A percentile compares a stretch with the other conserved stretches of the same genome.
phyloP scores from a whole-genome alignment of 2,888 invertebrate genomes.

The Plebejus anna region DNA sequence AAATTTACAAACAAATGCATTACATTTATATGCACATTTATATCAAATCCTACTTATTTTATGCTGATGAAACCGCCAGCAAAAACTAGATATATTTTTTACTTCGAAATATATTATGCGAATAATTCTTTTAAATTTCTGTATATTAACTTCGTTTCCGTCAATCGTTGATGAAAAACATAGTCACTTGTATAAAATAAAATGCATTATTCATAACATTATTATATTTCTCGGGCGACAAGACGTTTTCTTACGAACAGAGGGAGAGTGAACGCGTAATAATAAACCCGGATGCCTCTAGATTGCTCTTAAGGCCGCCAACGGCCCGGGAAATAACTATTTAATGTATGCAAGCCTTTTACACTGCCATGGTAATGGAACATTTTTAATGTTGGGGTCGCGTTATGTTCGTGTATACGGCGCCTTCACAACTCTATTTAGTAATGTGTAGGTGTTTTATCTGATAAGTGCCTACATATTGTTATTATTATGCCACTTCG shows the following conservation, averaged over 20 bases:
- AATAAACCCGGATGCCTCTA: constrained; percentile 30
- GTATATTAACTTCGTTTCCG: not conserved
- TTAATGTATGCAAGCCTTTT: constrained; percentile 33
- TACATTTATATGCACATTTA: too few relatives aligned
- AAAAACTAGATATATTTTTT: not conserved
- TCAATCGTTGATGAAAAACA: constrained; percentile 7
- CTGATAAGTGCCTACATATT: too few relatives aligned
- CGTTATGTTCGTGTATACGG: constrained; percentile 11
- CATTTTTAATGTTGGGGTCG: constrained; percentile 26
- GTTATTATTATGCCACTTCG: too few relatives aligned
- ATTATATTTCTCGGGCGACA: constrained; percentile 3
- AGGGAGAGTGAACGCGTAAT: constrained; percentile 27
- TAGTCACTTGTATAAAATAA: constrained; percentile 10
- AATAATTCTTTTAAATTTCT: not conserved
- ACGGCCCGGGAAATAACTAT: constrained; percentile 30
- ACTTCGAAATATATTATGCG: not conserved
- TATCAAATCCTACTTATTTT: too few relatives aligned
- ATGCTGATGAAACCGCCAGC: too few relatives aligned
- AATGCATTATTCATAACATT: constrained; percentile 1
- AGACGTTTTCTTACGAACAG: constrained; percentile 25
- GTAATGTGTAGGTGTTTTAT: not conserved
- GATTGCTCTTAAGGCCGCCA: constrained; percentile 30
- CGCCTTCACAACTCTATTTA: not conserved
- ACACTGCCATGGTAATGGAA: constrained; percentile 18
- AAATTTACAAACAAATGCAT: too few relatives aligned